Percentiles rank a stretch among this genome's conserved stretches.
These are phyloP conservation scores for Menura novaehollandiae DNA, from an alignment of 2,113 vertebrate species.

Conservation along the genomic window DNA sequence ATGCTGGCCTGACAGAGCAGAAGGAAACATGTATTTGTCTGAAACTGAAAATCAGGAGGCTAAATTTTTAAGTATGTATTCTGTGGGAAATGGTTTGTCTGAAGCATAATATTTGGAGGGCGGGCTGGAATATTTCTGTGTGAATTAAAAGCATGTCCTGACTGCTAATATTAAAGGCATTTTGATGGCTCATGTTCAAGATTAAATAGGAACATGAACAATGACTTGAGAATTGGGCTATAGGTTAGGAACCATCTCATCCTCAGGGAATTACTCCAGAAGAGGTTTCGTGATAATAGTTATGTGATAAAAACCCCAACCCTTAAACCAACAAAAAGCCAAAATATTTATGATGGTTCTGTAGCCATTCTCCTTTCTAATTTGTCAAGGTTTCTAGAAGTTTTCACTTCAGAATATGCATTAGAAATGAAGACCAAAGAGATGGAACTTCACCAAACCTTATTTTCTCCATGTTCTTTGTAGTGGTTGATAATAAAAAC, in stretches of 20 bases:
- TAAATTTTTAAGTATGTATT: not conserved
- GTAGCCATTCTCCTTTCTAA: not conserved
- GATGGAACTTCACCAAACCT: not conserved
- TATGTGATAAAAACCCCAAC: not conserved
- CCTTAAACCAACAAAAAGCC: rapidly evolving
- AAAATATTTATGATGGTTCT: not conserved
- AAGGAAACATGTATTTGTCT: not conserved
- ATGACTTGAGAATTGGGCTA: not conserved
- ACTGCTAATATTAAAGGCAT: not conserved
- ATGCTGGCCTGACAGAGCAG: not conserved
- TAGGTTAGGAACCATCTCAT: not conserved
- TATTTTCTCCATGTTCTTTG: not conserved
- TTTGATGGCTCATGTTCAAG: not conserved
- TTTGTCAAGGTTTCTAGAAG: not conserved
- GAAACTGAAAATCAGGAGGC: not conserved
- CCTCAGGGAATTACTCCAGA: not conserved
- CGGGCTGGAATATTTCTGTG: not conserved
- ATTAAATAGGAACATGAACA: not conserved
- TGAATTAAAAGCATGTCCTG: not conserved
- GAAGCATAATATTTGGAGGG: not conserved
- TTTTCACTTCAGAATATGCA: not conserved
- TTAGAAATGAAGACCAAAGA: not conserved
- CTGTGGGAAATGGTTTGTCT: not conserved
- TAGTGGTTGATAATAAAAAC: not conserved
- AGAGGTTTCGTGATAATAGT: not conserved